These are phyloP conservation scores for Pilophorus perplexus DNA, from an alignment of 2,888 invertebrate genomes.

Conservation along the genomic window DNA sequence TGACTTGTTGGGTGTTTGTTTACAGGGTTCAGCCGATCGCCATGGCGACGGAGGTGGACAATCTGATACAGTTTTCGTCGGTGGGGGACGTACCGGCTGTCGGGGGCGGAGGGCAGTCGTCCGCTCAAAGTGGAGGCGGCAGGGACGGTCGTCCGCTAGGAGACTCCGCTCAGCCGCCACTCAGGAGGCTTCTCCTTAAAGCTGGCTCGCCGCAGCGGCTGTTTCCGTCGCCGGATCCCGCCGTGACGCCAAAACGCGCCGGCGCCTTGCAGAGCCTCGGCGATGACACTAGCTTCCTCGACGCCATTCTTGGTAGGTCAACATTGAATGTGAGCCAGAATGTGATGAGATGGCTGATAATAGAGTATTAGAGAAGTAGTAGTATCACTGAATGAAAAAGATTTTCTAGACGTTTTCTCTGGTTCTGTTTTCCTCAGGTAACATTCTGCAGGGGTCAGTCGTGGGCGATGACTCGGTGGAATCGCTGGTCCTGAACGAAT, in stretches of 20 bases:
- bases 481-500: too few species aligned
- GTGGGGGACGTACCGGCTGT: not conserved
- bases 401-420: too few species aligned
- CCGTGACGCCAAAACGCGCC: constrained; percentile 9
- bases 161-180: constrained; percentile 5
- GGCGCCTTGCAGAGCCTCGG: constrained; percentile 26
- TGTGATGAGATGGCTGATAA: too few species aligned
- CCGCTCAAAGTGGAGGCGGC: not conserved
- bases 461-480: too few species aligned
- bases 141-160: not conserved
- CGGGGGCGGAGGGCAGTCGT: not conserved
- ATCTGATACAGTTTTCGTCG: constrained; percentile 18
- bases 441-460: too few species aligned
- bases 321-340: too few species aligned
- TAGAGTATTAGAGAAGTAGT: too few species aligned
- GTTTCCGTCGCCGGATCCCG: not conserved
- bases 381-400: too few species aligned
- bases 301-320: constrained; percentile 40
- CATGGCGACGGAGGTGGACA: constrained; percentile 18
- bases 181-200: constrained; percentile 22
- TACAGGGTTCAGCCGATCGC: not conserved
- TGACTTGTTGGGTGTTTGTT: not conserved
- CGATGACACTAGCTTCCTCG: constrained; percentile 31
- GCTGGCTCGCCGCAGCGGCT: not conserved
- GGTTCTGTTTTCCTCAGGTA: too few species aligned